Percentiles rank a stretch among this genome's conserved stretches.
Conservation (phyloP, 2,113 vertebrate genomes). For the Boleophthalmus pectinirostris region DNA sequence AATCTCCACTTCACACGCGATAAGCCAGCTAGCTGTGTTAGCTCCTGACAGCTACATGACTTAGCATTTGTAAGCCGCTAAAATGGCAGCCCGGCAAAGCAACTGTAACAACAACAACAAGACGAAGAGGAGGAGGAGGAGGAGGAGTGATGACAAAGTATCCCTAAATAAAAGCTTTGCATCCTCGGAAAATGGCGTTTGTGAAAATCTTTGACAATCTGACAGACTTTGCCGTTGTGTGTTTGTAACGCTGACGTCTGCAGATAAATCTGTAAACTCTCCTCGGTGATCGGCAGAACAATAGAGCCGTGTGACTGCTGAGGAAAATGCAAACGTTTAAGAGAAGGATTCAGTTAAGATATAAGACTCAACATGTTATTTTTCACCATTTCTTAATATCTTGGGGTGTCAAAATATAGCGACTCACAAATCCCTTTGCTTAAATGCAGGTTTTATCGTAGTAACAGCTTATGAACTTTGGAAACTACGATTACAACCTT, state of each 20-base stretch:
- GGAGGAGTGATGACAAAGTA: not conserved
- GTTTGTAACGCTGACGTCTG: not conserved
- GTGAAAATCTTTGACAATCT: not conserved
- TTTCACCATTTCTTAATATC: too few relatives aligned
- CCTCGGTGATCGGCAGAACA: not conserved
- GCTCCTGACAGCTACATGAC: slow-evolving; percentile 10
- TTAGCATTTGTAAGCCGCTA: slow-evolving; percentile 5
- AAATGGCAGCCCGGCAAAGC: not conserved
- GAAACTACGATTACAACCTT: too few relatives aligned
- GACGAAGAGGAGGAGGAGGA: not conserved
- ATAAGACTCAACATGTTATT: too few relatives aligned
- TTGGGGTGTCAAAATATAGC: too few relatives aligned
- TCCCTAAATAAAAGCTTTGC: not conserved
- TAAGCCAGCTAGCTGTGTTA: slow-evolving; percentile 8
- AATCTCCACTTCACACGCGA: slow-evolving; percentile 6
- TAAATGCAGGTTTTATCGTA: too few relatives aligned
- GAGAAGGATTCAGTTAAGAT: too few relatives aligned
- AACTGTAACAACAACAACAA: slow-evolving; percentile 1
- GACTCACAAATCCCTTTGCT: too few relatives aligned
- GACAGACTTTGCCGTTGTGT: not conserved
- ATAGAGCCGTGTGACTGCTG: not conserved
- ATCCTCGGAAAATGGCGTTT: not conserved
- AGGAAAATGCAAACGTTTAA: too few relatives aligned
- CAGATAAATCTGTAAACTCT: not conserved
- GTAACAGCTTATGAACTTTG: too few relatives aligned